Evolutionary conservation across 2,113 vertebrate genomes (phyloP).

Genomic region (Danionella cerebrum): DNA sequence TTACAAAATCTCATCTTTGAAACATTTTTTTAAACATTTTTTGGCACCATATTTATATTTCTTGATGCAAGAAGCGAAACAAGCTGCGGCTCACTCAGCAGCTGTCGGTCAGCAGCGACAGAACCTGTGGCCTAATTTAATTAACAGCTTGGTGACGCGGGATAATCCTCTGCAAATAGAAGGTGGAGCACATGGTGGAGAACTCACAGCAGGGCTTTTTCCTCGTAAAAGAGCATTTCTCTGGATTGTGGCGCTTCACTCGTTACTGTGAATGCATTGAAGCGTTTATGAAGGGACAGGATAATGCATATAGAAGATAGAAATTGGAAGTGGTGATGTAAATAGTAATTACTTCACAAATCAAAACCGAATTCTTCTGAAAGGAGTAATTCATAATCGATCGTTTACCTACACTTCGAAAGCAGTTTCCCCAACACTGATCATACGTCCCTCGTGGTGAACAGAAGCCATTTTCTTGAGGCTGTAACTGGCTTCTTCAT

Average conservation of each 20-base stretch:
- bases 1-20: not conserved
- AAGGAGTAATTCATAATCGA: no score
- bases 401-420: no score
- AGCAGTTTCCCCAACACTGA: no score
- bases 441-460: no score
- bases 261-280: not conserved
- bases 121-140: constrained; percentile 18
- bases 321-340: no score
- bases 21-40: not conserved
- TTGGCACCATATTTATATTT: no score
- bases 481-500: no score
- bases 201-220: not conserved
- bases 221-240: not conserved
- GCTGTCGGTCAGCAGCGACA: not conserved
- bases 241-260: not conserved
- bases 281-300: not conserved
- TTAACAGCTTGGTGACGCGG: constrained; percentile 19
- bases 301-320: no score
- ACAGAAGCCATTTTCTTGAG: no score
- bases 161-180: constrained; percentile 17
- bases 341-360: no score
- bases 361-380: no score
- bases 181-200: not conserved
- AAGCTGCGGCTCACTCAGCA: not conserved
- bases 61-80: no score